Base-by-base conservation (phyloP, 2,113 vertebrate genomes). In the Leiothrix lutea region DNA sequence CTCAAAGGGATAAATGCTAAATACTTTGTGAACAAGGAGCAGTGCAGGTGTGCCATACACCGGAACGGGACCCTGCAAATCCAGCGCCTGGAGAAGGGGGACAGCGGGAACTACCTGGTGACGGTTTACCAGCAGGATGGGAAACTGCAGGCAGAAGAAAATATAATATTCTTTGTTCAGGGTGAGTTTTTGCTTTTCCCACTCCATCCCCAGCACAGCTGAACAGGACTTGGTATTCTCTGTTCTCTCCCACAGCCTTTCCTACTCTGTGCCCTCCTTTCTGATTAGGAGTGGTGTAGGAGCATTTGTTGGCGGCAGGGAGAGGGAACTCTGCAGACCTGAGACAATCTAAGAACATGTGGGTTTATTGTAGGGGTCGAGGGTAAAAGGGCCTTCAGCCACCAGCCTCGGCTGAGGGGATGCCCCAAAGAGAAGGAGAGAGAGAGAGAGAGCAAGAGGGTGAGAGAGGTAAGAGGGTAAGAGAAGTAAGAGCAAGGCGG, bases 1-100 rank as follows among this genome's bases (percentile, higher is more conserved):
- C 2, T 83, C 3, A 75, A 16, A 71, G 1, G 7, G 0, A 36
- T 0, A 2, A 25, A 0, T 0, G 0, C 13, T 1, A 88, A 0
- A 19, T 3, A 90, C 71, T 94, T 84, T 5, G 33, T 4, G 40
- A 60, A 45, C 7, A 61, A 5, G 16, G 5, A 5, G 0, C 5
- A 3, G 19, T 95, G 92, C 75, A 74, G 94, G 29, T 97, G 91
- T 33, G 8, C 2, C 0, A 1, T 96, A 2, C 17, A 91, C 11
- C 3, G 1, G 1, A 94, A 97, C 1, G 94, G 96, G 40, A 89
- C 77, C 9, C 88, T 97, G 53, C 31, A 51, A 65, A 96, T 97
- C 65, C 2, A 62, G 28, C 24, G 0, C 0, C 15, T 92, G 83
- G 6, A 7, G 25, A 74, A 83, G 53, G 38, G 10, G 19, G 95